Evolutionary conservation across 2,797 vertebrate genomes (phyloP).

Genomic region (Parambassis ranga): DNA sequence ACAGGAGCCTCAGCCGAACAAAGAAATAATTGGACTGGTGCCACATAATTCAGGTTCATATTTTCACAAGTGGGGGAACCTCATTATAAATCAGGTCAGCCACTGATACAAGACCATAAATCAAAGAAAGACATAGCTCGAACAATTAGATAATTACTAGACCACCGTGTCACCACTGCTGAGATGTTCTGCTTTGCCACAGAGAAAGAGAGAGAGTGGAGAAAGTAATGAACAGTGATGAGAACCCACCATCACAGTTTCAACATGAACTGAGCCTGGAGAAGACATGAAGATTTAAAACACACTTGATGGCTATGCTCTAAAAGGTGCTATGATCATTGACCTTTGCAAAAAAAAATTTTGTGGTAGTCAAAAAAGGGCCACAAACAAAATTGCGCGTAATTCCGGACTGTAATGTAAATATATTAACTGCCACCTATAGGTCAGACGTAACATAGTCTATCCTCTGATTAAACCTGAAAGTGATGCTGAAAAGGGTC

Average conservation of each 20-base stretch:
- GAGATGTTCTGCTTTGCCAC: slow-evolving; percentile 78
- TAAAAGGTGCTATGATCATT: background rate
- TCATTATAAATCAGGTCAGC: slow-evolving; percentile 95
- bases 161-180: slow-evolving; percentile 83
- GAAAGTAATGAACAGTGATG: slow-evolving; percentile 33
- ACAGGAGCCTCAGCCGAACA: slow-evolving; percentile 67
- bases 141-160: slow-evolving; percentile 98
- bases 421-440: background rate
- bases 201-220: slow-evolving; percentile 35
- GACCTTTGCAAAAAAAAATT: background rate
- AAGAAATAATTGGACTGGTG: slow-evolving; percentile 84
- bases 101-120: slow-evolving; percentile 93
- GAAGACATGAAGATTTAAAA: slow-evolving; percentile 22
- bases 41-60: slow-evolving; percentile 83
- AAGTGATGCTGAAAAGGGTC: slow-evolving; percentile 30
- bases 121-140: slow-evolving; percentile 90
- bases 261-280: slow-evolving; percentile 40
- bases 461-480: slow-evolving; percentile 21
- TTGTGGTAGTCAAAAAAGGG: background rate
- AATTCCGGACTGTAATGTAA: background rate
- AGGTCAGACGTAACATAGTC: background rate
- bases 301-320: background rate
- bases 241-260: slow-evolving; percentile 49
- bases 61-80: slow-evolving; percentile 84
- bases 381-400: background rate